Conservation (phyloP, 1,140 invertebrate species). For the Drosophila punjabiensis region DNA sequence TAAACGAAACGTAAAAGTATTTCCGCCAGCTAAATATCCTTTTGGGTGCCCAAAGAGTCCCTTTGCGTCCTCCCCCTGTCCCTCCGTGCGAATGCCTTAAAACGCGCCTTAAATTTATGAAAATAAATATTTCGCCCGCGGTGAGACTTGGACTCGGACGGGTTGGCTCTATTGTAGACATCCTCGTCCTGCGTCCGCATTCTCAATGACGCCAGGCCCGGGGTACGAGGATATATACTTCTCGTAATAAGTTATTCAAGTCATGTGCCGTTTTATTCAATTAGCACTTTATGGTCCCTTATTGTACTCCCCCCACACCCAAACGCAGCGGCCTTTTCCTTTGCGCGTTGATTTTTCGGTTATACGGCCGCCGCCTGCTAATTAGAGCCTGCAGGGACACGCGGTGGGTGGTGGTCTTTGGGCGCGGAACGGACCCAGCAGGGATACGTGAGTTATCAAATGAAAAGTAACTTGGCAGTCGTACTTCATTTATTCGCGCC, state of each 20-base stretch:
- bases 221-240: constrained; percentile 34
- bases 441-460: constrained; percentile 81
- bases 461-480: constrained; percentile 78
- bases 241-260: constrained; percentile 81
- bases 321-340: constrained; percentile 13
- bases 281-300: constrained; percentile 83
- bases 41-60: constrained; percentile 75
- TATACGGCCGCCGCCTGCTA: constrained; percentile 79
- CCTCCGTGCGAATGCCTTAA: constrained; percentile 43
- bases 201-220: constrained; percentile 46
- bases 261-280: constrained; percentile 83
- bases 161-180: constrained; percentile 31
- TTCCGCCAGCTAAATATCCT: constrained; percentile 83
- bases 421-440: neutral
- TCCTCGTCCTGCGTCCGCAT: constrained; percentile 47
- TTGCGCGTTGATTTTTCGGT: constrained; percentile 80
- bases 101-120: constrained; percentile 80
- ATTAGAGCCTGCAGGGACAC: constrained; percentile 66
- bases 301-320: constrained; percentile 54
- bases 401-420: constrained; percentile 23
- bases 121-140: constrained; percentile 75
- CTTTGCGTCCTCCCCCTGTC: constrained; percentile 16
- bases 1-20: constrained; percentile 83
- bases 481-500: constrained; percentile 62
- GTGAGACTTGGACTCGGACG: constrained; percentile 58